Evolutionary conservation across 2,888 invertebrate species (phyloP).

Genomic region (Leuctra nigra): DNA sequence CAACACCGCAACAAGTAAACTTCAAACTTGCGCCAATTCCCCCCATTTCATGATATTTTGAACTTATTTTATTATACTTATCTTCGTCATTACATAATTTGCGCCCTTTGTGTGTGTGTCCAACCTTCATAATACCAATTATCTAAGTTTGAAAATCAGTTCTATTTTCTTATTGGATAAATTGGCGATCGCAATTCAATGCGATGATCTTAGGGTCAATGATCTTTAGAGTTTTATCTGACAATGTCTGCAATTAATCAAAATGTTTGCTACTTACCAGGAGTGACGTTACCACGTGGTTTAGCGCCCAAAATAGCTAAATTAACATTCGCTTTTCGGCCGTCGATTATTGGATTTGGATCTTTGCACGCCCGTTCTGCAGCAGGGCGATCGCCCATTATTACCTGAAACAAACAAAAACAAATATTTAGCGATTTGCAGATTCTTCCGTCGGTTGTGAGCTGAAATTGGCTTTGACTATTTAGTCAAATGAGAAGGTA

Average conservation of each 20-base stretch:
- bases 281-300: slow-evolving; percentile 80
- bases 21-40: no score
- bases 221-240: background rate
- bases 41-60: no score
- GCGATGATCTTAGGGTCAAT: background rate
- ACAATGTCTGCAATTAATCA: background rate
- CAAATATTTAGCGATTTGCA: no score
- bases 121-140: no score
- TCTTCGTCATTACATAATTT: no score
- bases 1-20: no score
- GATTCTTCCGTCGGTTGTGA: no score
- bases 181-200: background rate
- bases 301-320: slow-evolving; percentile 96
- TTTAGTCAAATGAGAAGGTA: no score
- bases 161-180: background rate
- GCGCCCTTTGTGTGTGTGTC: no score
- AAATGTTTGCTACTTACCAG: slow-evolving; percentile 46
- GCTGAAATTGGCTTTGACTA: no score
- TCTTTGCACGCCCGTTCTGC: slow-evolving; percentile 97
- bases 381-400: slow-evolving; percentile 92
- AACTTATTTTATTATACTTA: no score
- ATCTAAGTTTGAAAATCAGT: no score
- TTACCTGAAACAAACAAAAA: slow-evolving; percentile 64
- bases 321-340: slow-evolving; percentile 97
- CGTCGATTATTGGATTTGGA: slow-evolving; percentile 97